These are phyloP conservation scores for Epinotia ramella DNA, from an alignment of 2,888 invertebrate species.

Conservation along the genomic window DNA sequence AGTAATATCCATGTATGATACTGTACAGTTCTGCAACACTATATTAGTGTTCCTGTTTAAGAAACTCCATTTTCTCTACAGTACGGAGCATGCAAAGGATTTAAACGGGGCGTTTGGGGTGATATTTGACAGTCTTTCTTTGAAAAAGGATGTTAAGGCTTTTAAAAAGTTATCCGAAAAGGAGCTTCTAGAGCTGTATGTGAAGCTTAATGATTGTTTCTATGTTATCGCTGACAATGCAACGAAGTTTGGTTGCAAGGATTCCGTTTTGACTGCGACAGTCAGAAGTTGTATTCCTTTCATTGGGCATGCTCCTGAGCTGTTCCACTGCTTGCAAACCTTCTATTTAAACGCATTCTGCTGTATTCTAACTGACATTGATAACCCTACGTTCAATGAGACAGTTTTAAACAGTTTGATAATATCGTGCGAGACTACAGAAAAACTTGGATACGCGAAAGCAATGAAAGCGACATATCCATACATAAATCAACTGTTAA, in stretches of 20 bases:
- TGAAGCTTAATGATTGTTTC: constrained; percentile 69
- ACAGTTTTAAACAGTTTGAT: constrained; percentile 61
- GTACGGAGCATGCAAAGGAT: constrained; percentile 55
- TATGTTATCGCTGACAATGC: constrained; percentile 68
- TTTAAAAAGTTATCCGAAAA: constrained; percentile 61
- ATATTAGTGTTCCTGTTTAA: constrained; percentile 66
- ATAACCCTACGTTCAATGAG: constrained; percentile 53
- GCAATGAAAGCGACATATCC: constrained; percentile 65
- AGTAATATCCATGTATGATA: constrained; percentile 66
- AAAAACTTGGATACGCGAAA: constrained; percentile 62
- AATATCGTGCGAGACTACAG: constrained; percentile 61
- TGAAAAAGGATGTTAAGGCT: constrained; percentile 56
- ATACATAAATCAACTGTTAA: constrained; percentile 67
- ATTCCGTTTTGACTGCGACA: constrained; percentile 54
- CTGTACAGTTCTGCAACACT: constrained; percentile 63
- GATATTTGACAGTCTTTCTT: constrained; percentile 62
- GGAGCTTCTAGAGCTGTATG: constrained; percentile 62
- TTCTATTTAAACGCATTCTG: constrained; percentile 68
- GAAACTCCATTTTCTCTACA: constrained; percentile 67
- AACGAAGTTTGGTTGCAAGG: constrained; percentile 59
- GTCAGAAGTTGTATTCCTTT: constrained; percentile 57
- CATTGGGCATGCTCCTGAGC: constrained; percentile 60
- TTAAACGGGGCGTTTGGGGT: constrained; percentile 57
- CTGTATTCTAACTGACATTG: constrained; percentile 59
- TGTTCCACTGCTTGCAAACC: constrained; percentile 69